Conservation (phyloP, 2,113 vertebrate genomes). For the Mesoclemmys tuberculata region DNA sequence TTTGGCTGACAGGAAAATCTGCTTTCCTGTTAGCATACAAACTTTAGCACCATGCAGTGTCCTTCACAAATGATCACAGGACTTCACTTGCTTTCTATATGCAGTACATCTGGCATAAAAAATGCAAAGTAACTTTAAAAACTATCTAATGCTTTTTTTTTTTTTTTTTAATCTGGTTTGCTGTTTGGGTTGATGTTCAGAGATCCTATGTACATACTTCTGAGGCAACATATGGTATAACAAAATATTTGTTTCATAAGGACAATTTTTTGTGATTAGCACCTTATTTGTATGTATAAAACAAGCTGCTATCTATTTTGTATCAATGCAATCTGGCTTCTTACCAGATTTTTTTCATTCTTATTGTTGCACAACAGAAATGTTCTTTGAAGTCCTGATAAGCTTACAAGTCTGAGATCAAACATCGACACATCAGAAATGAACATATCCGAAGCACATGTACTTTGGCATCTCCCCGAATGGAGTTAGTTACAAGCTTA, state of each 20-base stretch:
- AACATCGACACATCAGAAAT: rapidly evolving
- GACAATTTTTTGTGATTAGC: slow-evolving; percentile 71
- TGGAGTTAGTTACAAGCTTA: not conserved
- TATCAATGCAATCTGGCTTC: slow-evolving; percentile 50
- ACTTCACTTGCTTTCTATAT: slow-evolving; percentile 37
- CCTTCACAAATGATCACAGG: not conserved
- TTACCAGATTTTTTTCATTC: slow-evolving; percentile 50
- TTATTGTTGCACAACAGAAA: slow-evolving; percentile 57
- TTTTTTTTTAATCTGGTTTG: not conserved
- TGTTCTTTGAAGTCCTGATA: not conserved
- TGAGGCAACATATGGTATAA: not conserved
- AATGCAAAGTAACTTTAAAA: not conserved
- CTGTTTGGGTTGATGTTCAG: slow-evolving; percentile 6
- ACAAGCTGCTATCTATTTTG: slow-evolving; percentile 54
- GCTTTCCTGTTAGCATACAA: slow-evolving; percentile 54
- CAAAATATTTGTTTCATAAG: not conserved
- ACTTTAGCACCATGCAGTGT: not conserved
- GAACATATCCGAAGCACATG: not conserved
- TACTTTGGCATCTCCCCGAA: rapidly evolving
- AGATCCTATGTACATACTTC: not conserved
- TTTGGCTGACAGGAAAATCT: too few relatives aligned
- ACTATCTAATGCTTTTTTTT: too few relatives aligned
- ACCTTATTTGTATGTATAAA: slow-evolving; percentile 54
- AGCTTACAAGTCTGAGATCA: not conserved
- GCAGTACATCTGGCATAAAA: not conserved